phyloP scores from a whole-genome alignment of 2,113 vertebrate species.

The Prunella fulvescens region DNA sequence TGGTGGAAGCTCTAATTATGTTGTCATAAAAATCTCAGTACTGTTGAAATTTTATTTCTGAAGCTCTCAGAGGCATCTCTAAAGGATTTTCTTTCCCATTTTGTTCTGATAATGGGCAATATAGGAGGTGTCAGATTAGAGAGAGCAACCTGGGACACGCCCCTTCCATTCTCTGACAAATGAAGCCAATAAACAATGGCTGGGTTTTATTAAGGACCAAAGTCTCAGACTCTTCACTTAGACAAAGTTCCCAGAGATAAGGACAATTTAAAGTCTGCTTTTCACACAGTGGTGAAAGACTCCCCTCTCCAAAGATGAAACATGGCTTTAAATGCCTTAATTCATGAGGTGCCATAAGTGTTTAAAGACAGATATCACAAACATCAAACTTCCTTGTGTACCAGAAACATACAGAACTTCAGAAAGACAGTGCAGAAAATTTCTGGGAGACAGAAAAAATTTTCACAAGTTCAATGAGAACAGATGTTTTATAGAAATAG shows the following conservation, averaged over 20 bases:
- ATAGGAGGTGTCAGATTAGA: not conserved
- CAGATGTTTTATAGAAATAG: not conserved
- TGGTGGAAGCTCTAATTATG: constrained; percentile 24
- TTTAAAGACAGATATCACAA: not conserved
- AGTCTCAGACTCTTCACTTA: not conserved
- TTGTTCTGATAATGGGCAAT: not conserved
- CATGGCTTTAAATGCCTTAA: not conserved
- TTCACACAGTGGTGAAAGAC: not conserved
- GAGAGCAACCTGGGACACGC: not conserved
- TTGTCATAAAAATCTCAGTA: constrained; percentile 25
- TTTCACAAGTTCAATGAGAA: not conserved
- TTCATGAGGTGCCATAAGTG: not conserved
- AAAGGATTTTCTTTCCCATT: not conserved
- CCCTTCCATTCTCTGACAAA: not conserved
- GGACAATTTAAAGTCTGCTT: not conserved
- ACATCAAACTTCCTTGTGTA: not conserved
- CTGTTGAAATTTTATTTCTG: constrained; percentile 19
- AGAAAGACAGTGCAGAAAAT: not conserved
- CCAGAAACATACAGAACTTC: not conserved
- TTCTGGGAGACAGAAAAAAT: not conserved
- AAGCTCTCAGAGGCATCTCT: not conserved
- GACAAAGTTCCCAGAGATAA: not conserved
- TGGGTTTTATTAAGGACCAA: not conserved
- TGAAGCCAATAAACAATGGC: not conserved
- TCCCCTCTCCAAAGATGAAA: not conserved